phyloP scores from a whole-genome alignment of 1,140 invertebrate genomes.

The Caenorhabditis tropicalis region DNA sequence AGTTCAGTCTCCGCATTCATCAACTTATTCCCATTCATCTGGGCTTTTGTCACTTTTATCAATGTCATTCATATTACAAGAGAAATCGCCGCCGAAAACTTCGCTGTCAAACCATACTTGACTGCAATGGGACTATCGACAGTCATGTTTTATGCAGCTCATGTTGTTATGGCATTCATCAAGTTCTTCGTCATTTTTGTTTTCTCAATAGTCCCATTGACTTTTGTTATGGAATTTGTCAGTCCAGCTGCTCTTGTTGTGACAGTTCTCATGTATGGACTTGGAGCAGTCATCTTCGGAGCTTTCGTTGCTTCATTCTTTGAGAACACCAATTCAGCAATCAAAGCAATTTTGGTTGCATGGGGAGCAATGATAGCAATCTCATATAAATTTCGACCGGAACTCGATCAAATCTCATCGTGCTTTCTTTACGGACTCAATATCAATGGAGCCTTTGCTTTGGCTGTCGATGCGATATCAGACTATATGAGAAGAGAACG shows the following conservation, averaged over 20 bases:
- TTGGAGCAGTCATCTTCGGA: conserved; percentile 44
- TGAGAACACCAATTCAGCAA: conserved; percentile 3
- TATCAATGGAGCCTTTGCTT: conserved; percentile 47
- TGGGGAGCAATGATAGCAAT: conserved; percentile 39
- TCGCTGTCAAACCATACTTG: conserved; percentile 18
- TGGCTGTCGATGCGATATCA: conserved; percentile 34
- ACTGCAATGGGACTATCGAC: conserved; percentile 46
- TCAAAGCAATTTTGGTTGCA: conserved; percentile 41
- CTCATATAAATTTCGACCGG: neutral
- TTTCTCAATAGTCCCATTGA: conserved; percentile 7
- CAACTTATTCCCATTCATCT: conserved; percentile 33
- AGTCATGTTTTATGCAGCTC: conserved; percentile 45
- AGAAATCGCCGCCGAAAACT: conserved; percentile 46
- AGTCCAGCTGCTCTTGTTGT: neutral
- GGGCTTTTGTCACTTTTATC: conserved; percentile 42
- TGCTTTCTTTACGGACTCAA: conserved; percentile 45
- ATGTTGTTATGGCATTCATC: conserved; percentile 36
- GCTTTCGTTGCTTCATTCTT: conserved; percentile 45
- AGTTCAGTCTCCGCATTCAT: conserved; percentile 8
- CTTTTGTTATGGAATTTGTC: conserved; percentile 42
- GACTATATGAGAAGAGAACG: conserved; percentile 50
- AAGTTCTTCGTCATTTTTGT: conserved; percentile 40
- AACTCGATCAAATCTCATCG: conserved; percentile 3
- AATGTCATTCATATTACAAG: conserved; percentile 41
- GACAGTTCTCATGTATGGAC: conserved; percentile 37